Conservation (phyloP, 2,888 invertebrate species). For the Cylindroiulus punctatus region DNA sequence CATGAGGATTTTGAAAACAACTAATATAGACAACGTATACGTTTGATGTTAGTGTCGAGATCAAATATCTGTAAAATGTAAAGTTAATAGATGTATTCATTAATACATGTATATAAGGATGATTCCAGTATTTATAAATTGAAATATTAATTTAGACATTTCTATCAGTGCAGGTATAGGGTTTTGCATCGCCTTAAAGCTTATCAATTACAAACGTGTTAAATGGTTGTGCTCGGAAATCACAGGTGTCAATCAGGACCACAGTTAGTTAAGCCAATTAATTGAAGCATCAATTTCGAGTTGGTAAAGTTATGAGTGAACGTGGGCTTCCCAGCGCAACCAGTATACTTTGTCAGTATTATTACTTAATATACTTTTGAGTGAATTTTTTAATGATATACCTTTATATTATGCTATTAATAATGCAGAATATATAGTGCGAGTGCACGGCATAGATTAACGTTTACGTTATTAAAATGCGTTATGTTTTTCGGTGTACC, state of each 20-base stretch:
- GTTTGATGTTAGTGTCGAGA: too few species aligned
- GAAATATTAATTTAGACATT: too few species aligned
- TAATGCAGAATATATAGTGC: background rate
- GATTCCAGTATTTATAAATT: too few species aligned
- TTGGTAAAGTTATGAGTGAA: background rate
- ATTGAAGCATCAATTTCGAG: background rate
- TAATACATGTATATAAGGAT: too few species aligned
- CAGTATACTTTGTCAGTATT: constrained; percentile 43
- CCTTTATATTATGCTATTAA: background rate
- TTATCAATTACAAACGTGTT: constrained; percentile 22
- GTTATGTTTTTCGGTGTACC: background rate
- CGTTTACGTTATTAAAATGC: constrained; percentile 35
- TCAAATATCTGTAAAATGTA: too few species aligned
- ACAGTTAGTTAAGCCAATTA: background rate
- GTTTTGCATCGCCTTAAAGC: background rate
- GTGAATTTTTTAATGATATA: constrained; percentile 13
- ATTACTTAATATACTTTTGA: constrained; percentile 40
- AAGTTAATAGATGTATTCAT: too few species aligned
- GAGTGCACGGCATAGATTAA: background rate
- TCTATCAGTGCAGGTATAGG: too few species aligned
- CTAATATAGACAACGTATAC: too few species aligned
- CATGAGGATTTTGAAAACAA: too few species aligned
- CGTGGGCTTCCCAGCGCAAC: background rate
- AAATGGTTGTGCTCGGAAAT: constrained; percentile 9
- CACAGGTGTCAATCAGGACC: background rate